phyloP scores from a whole-genome alignment of 2,888 invertebrate genomes.

The Baronia brevicornis region DNA sequence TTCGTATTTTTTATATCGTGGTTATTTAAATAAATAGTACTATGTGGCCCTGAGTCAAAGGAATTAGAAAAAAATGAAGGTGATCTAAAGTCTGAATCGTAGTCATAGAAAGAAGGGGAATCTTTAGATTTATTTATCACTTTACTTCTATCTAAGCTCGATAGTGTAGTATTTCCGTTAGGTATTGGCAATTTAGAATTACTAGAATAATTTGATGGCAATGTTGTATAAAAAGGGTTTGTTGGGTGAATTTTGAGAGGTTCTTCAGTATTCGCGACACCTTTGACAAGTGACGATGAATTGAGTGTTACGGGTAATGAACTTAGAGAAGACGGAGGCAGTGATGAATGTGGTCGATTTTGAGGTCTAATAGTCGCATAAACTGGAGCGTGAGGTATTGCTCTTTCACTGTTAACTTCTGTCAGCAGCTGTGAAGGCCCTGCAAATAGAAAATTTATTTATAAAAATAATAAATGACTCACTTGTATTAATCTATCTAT shows the following conservation, averaged over 20 bases:
- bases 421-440: conserved; percentile 64
- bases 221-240: conserved; percentile 67
- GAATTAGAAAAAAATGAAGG: conserved; percentile 40
- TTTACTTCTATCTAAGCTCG: conserved; percentile 52
- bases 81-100: conserved; percentile 41
- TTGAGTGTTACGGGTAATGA: conserved; percentile 47
- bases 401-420: conserved; percentile 43
- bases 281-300: conserved; percentile 51
- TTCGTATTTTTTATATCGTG: conserved; percentile 33
- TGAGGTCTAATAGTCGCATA: conserved; percentile 61
- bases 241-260: conserved; percentile 60
- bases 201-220: conserved; percentile 58
- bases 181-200: conserved; percentile 64
- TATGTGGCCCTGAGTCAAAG: conserved; percentile 39
- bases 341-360: conserved; percentile 36
- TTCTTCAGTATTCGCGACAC: conserved; percentile 42
- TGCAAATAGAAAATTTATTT: conserved; percentile 39
- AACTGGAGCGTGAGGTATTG: conserved; percentile 60
- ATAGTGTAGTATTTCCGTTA: conserved; percentile 45
- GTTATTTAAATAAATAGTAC: conserved; percentile 33
- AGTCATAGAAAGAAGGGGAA: conserved; percentile 33
- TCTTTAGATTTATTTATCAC: conserved; percentile 42
- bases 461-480: no score
- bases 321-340: conserved; percentile 43
- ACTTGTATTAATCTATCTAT: conserved; percentile 16